Evolutionary conservation across 2,888 invertebrate genomes (phyloP), one percentile per base, ranked within the genome.

Genomic region (Meteorus cinctellus): DNA sequence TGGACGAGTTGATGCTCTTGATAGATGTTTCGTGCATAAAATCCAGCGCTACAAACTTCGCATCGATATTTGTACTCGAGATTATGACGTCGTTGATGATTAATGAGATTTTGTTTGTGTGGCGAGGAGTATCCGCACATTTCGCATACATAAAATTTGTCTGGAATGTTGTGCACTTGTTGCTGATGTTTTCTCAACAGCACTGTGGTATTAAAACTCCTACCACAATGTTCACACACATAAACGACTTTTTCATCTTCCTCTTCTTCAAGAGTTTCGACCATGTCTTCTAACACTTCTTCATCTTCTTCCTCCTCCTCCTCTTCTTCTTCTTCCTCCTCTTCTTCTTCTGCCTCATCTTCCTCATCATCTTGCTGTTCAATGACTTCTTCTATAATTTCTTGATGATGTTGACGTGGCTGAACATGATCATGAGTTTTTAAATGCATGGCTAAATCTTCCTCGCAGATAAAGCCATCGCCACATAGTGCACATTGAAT

Each of bases 41-140:
- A 90, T 3, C 84, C 86, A 0, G 83, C 82, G 2, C 85, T 85
- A 78, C 90, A 90, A 1, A 83, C 79, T 73, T 89, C 89, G 79
- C 90, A 90, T 12, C 85, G 83, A 73, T 86, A 88, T 72, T 89
- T 89, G 81, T 87, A 89, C 70, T 89, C 87, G 59, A 84, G 80
- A 60, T 85, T 84, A 80, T 88, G 88, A 1, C 86, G 82, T 2
- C 83, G 81, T 75, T 88, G 86, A 78, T 89, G 86, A 3, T 80
- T 84, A 1, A 82, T 79, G 1, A 89, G 78, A 68, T 84, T 86
- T 12, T 87, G 86, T 12, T 84, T 82, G 69, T 86, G 83, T 1
- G 83, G 76, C 29, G 86, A 85, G n/a, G 84, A 80, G 81, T 86
- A 89, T 4, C 84, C 86, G 72, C 89, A 88, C 4, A 79, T 80